Evolutionary conservation across 1,140 invertebrate species (phyloP).

Genomic region (Diorhabda sublineata): DNA sequence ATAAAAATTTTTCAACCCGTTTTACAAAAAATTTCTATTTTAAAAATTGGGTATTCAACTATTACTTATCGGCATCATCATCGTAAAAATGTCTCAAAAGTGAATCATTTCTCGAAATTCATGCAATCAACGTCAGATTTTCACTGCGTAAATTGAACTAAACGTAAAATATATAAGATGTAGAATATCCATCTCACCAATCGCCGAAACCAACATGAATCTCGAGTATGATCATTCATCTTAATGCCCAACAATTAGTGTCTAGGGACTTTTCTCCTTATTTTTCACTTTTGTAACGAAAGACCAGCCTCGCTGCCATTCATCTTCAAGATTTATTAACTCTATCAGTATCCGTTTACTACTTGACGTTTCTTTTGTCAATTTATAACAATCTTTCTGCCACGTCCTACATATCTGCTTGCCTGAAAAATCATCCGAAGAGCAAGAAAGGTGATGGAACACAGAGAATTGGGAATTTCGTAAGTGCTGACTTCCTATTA

Average conservation of each 20-base stretch:
- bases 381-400: conserved; percentile 30
- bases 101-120: no score
- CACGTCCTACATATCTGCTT: conserved; percentile 11
- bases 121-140: no score
- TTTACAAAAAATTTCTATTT: no score
- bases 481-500: no score
- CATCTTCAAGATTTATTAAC: conserved; percentile 37
- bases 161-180: no score
- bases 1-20: no score
- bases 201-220: conserved; percentile 13
- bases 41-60: no score
- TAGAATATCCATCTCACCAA: no score
- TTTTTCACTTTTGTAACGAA: conserved; percentile 37
- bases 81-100: no score
- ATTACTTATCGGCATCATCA: no score
- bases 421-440: conserved; percentile 3
- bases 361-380: conserved; percentile 28
- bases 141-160: no score
- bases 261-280: conserved; percentile 37
- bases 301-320: conserved; percentile 28
- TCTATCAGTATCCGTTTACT: conserved; percentile 31
- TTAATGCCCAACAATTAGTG: conserved; percentile 37
- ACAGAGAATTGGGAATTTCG: no score
- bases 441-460: neutral
- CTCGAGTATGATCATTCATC: conserved; percentile 29